These are phyloP conservation scores for Mechanitis messenoides DNA, from an alignment of 2,888 invertebrate genomes.

Conservation along the genomic window DNA sequence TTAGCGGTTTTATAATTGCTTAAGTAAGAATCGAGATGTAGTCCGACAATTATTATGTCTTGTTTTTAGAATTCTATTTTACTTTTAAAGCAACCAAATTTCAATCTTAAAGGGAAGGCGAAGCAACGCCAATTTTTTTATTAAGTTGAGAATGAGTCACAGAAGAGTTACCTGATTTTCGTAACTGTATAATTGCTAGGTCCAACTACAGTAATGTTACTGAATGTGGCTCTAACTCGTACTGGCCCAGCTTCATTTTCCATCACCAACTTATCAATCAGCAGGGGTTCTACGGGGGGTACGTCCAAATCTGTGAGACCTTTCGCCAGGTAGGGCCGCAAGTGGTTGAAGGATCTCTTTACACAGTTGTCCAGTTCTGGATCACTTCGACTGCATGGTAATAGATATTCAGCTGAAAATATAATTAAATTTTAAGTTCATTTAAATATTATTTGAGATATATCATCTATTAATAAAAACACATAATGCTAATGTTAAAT, in stretches of 20 bases:
- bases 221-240: conserved; percentile 83
- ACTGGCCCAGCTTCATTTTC: conserved; percentile 87
- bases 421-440: too few species aligned
- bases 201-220: conserved; percentile 85
- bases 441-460: too few species aligned
- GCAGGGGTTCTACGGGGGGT: conserved; percentile 84
- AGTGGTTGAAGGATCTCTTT: conserved; percentile 82
- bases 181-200: conserved; percentile 84
- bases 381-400: conserved; percentile 81
- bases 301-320: conserved; percentile 84
- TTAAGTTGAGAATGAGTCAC: too few species aligned
- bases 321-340: conserved; percentile 81
- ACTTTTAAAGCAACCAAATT: too few species aligned
- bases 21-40: not conserved
- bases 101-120: too few species aligned
- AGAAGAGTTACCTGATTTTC: conserved; percentile 76
- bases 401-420: conserved; percentile 82
- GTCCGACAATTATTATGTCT: too few species aligned
- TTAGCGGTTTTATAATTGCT: conserved; percentile 6
- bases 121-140: not conserved
- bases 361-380: conserved; percentile 81
- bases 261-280: conserved; percentile 83
- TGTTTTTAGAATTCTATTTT: too few species aligned
- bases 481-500: too few species aligned
- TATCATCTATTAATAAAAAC: too few species aligned